phyloP scores from a whole-genome alignment of 2,888 invertebrate species.

The Lasioglossum calceatum region DNA sequence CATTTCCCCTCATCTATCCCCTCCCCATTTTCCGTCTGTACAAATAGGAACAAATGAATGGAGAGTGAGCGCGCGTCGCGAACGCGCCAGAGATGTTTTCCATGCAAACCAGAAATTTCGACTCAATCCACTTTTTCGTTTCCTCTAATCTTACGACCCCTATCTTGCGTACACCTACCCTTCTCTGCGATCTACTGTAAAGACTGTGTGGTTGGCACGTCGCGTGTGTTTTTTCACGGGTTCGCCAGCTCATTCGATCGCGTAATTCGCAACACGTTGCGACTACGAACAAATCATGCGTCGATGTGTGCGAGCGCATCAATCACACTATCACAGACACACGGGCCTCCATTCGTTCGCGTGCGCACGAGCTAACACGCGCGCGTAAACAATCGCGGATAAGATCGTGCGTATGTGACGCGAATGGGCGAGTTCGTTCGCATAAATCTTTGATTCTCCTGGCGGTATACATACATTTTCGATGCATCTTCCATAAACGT shows the following conservation, averaged over 20 bases:
- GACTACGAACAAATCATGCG: slow-evolving; percentile 53
- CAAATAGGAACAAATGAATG: slow-evolving; percentile 15
- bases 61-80: neutral
- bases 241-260: slow-evolving; percentile 41
- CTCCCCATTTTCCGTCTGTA: slow-evolving; percentile 20
- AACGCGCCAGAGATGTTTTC: neutral
- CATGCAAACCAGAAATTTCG: neutral
- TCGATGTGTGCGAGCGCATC: slow-evolving; percentile 52
- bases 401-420: slow-evolving; percentile 13
- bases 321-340: slow-evolving; percentile 19
- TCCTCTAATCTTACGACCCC: slow-evolving; percentile 32
- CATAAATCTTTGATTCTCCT: slow-evolving; percentile 32
- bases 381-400: neutral
- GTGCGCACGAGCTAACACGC: neutral
- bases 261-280: slow-evolving; percentile 54
- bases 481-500: slow-evolving; percentile 32
- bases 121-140: slow-evolving; percentile 14
- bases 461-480: slow-evolving; percentile 35
- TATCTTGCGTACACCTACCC: slow-evolving; percentile 24
- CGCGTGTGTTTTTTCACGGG: slow-evolving; percentile 19
- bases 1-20: slow-evolving; percentile 23
- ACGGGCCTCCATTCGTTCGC: slow-evolving; percentile 15
- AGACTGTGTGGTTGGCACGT: slow-evolving; percentile 51
- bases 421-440: slow-evolving; percentile 38
- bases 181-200: slow-evolving; percentile 39